Evolutionary conservation across 2,888 invertebrate species (phyloP), one percentile per base, ranked within the genome.

Genomic region (Clitarchus hookeri): DNA sequence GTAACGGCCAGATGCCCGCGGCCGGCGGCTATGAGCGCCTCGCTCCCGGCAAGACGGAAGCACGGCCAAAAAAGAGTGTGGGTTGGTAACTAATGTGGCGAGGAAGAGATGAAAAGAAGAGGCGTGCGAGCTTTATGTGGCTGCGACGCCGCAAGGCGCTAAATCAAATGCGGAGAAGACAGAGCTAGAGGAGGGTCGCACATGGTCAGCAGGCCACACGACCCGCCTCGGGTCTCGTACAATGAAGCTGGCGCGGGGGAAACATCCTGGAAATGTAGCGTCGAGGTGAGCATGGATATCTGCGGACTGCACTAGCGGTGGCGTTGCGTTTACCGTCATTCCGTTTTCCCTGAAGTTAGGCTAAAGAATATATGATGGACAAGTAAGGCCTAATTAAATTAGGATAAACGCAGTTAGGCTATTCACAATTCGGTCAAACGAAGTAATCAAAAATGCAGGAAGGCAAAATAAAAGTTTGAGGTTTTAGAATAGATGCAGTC

Each of bases 31-130:
- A 8, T 48, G 11, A 48, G 48, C 48, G 11, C 48, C 48, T 48
- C 48, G 8, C 3, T 2, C 48, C 48, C 6, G 48, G 36, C 36
- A 36, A 16, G 48, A 2, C 2, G 48, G 48, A 48, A 48, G 48
- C 11, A 48, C 12, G 48, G 48, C 12, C 0, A 16, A 16, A 16
- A 48, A 48, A 23, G 23, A 65, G 1, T 11, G 65, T 8, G 65
- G 65, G 65, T n/a, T 65, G 12, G 65, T 65, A 65, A 65, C 65
- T 65, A 65, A 65, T 65, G 65, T 65, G 65, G 13, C 65, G 65
- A 65, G 65, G 65, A 65, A 65, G 53, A 65, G 65, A 23, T 65
- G 65, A 65, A 65, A 65, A 65, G 65, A 65, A 65, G 65, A 65
- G 65, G 65, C 8, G 65, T 16, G 65, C 65, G 65, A 48, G 65